Base-by-base conservation (phyloP, 1,140 invertebrate species). In the Anastrepha obliqua region DNA sequence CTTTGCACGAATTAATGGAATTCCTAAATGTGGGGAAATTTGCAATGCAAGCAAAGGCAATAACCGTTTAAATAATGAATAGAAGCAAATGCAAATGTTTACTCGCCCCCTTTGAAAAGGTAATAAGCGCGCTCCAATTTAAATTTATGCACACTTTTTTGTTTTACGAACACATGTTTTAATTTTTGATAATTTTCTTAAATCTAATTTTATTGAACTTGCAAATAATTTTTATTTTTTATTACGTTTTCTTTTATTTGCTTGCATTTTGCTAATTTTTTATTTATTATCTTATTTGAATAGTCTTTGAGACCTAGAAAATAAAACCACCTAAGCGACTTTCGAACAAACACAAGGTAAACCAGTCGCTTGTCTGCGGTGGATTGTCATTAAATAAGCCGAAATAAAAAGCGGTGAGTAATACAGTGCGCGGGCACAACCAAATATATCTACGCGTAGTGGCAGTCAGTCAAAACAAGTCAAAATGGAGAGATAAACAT, bases 351-450 rank as follows among this genome's bases (percentile, higher is more conserved):
- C 42, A 47, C 67, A 74, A 74, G 67, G 67, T 74, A 74, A 74
- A 74, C 67, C 42, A 44, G 67, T 74, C 44, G 13, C 20, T 62
- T 74, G 39, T 74, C 42, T 44, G 42, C 44, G 15, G 39, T 74
- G 39, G 44, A 74, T 47, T 74, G 67, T 42, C 67, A 74, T 74
- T 74, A 74, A 74, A 74, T 47, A 44, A 74, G 67, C 67, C 67
- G 42, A 74, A 74, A 74, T 74, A 74, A 47, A 47, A 74, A n/a
- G 15, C 6, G 67, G 67, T 74, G 67, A 74, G 67, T 74, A 74
- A 47, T 74, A 42, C 39, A 74, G 17, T 74, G 42, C 39, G 39
- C 5, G 6, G 39, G 15, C 15, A 74, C 44, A 74, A 4, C 39
- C 42, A 74, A 44, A 44, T n/a, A 47, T 42, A 74, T 15, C 44